Conservation (phyloP, 2,888 invertebrate genomes). For the Drosophila niveifrons region DNA sequence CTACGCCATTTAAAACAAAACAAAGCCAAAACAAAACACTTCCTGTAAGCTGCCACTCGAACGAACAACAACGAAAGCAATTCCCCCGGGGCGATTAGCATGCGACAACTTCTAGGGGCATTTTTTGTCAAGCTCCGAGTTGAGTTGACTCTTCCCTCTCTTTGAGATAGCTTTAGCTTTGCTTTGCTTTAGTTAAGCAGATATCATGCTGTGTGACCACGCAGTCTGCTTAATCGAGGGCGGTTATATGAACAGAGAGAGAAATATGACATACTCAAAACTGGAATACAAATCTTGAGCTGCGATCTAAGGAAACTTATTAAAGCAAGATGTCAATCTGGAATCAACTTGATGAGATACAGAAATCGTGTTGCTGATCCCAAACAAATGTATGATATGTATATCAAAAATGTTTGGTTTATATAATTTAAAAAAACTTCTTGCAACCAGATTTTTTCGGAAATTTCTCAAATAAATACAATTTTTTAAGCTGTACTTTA, state of each 20-base stretch:
- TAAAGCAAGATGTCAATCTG: no score
- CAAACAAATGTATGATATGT: no score
- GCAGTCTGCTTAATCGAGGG: conserved; percentile 22
- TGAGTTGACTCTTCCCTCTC: not conserved
- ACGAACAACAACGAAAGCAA: conserved; percentile 12
- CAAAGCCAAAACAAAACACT: conserved; percentile 31
- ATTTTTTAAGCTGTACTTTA: no score
- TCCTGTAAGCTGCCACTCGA: conserved; percentile 39
- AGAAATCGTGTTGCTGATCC: no score
- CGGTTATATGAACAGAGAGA: not conserved
- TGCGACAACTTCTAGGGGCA: conserved; percentile 10
- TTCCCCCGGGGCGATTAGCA: conserved; percentile 8
- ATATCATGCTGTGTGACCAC: conserved; percentile 13
- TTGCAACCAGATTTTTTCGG: no score
- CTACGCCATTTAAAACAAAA: conserved; percentile 31
- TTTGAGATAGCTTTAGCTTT: not conserved
- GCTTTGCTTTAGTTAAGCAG: not conserved
- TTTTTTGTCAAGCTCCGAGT: conserved; percentile 3
- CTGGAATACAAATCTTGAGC: no score
- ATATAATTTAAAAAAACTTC: no score
- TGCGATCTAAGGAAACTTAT: no score
- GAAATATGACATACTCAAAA: no score
- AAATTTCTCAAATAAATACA: no score
- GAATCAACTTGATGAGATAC: no score
- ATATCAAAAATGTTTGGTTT: no score